Evolutionary conservation across 2,113 vertebrate genomes (phyloP).

Genomic region (Anthoscopus minutus): DNA sequence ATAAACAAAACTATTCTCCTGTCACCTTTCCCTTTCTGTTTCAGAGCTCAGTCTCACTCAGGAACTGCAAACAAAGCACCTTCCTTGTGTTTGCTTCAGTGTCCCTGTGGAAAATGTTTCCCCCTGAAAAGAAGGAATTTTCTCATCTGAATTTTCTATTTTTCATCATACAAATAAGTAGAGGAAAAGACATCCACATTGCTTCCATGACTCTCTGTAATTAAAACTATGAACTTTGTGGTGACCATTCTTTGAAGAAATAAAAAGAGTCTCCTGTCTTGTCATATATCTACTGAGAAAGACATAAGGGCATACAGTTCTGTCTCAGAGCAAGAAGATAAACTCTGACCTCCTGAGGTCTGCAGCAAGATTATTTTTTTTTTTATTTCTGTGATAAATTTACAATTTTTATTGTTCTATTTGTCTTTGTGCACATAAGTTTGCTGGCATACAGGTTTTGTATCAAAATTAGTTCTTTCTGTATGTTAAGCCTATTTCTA

Average conservation of each 20-base stretch:
- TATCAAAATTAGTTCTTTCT: background rate
- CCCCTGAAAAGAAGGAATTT: background rate
- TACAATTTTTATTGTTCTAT: background rate
- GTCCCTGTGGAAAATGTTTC: background rate
- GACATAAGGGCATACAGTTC: no score
- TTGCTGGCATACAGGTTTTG: background rate
- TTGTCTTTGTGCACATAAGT: background rate
- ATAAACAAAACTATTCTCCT: background rate
- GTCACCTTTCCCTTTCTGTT: background rate
- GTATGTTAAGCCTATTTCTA: background rate
- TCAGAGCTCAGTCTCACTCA: background rate
- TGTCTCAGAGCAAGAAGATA: background rate
- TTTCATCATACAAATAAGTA: background rate
- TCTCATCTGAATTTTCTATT: background rate
- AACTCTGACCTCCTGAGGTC: background rate
- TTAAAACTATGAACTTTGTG: background rate
- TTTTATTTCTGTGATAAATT: background rate
- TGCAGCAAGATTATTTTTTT: background rate
- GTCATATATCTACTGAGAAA: background rate
- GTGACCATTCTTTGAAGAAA: background rate
- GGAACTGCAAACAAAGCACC: background rate
- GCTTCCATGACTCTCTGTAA: background rate
- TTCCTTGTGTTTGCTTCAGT: background rate
- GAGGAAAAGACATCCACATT: background rate
- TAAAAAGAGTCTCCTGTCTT: background rate